Evolutionary conservation across 2,797 vertebrate species (phyloP), one percentile per base, ranked within the genome.

Genomic region (Lithobates sylvaticus): DNA sequence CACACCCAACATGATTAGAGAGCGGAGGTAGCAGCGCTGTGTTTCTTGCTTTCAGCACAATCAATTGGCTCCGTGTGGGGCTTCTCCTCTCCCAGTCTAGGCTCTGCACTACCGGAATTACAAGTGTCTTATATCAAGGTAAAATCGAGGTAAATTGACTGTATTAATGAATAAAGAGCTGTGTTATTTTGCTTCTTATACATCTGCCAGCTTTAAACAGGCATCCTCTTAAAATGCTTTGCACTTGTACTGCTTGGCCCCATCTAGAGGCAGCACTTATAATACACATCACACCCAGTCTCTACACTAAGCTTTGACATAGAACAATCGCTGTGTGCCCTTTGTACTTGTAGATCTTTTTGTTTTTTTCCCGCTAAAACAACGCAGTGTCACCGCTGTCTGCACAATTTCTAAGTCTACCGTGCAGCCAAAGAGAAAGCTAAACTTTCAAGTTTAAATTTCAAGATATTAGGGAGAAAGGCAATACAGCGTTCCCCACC

Each of bases 381-480:
- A 65, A 82, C 39, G 34, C 26, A 18, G 32, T 74, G 50, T 82
- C 80, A 61, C 54, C 2, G 36, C 5, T 10, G 58, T 42, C 80
- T 27, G 54, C 50, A 65, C 13, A 9, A 47, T 68, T 79, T 80
- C 75, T 67, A 67, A 54, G 68, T 74, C 39, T 67, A 65, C 84
- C 67, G 27, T 36, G 34, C 36, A 39, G 73, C 39, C 47, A 54
- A 75, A 34, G 18, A 54, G 15, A 74, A 47, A 77, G 84, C 71
- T 81, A 50, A 81, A 81, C 71, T 76, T 86, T 85, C 83, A 85
- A 74, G 84, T 80, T 68, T 65, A 75, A 32, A 81, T 76, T 86
- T 81, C 67, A 64, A 70, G 77, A 76, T 76, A 72, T 76, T 65
- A 76, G 50, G 67, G 36, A 77, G 65, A 78, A 77, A 78, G 29